Percentiles rank a stretch among this genome's conserved stretches.
Evolutionary conservation across 1,140 invertebrate genomes (phyloP).

Genomic region (Hycleus cichorii): DNA sequence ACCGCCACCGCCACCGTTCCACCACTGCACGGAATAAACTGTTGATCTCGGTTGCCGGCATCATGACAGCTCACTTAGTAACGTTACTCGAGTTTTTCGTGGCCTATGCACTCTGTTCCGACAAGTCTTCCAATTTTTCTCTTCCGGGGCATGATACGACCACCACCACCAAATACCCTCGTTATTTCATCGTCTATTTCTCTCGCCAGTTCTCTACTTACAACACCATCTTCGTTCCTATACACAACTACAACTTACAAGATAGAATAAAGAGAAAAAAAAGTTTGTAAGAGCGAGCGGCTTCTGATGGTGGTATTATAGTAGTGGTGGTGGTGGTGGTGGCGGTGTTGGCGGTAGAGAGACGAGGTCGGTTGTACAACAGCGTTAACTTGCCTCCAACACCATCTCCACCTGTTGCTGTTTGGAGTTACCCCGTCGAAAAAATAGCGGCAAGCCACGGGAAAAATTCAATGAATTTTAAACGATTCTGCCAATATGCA

Average conservation of each 20-base stretch:
- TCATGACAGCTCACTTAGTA: constrained; percentile 33
- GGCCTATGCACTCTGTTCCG: constrained; percentile 31
- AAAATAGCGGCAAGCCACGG: constrained; percentile 18
- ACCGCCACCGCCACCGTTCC: too few relatives aligned
- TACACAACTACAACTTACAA: neutral
- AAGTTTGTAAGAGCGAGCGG: neutral
- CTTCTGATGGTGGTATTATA: too few relatives aligned
- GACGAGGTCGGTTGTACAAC: constrained; percentile 3
- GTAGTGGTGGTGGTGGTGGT: neutral
- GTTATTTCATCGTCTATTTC: too few relatives aligned
- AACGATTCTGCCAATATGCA: constrained; percentile 24
- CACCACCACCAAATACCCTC: too few relatives aligned
- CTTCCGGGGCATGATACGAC: constrained; percentile 10
- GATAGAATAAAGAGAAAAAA: neutral
- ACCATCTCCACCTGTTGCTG: constrained; percentile 22
- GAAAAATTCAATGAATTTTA: constrained; percentile 32
- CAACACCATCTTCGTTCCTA: neutral
- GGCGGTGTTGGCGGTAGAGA: neutral
- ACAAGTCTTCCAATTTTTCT: constrained; percentile 34
- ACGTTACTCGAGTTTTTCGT: constrained; percentile 29
- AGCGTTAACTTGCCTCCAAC: constrained; percentile 11
- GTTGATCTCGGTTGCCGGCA: constrained; percentile 21
- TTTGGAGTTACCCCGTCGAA: constrained; percentile 2
- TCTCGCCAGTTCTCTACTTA: neutral
- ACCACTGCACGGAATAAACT: constrained; percentile 7